Conservation (phyloP, 2,888 invertebrate genomes). For the Apamea epomidion region DNA sequence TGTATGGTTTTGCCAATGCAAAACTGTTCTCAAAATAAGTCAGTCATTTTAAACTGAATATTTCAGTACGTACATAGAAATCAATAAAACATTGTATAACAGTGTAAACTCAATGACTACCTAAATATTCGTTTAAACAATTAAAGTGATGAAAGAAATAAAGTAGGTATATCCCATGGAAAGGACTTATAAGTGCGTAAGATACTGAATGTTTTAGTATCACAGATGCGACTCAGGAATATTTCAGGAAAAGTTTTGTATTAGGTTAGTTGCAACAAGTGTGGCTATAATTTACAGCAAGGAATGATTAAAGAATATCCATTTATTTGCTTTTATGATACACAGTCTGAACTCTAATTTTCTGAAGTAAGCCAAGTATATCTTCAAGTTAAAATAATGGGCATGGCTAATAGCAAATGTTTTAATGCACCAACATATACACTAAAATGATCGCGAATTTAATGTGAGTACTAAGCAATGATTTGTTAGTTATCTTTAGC, state of each 20-base stretch:
- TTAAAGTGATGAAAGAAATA: not conserved
- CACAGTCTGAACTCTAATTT: not conserved
- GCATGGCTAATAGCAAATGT: not conserved
- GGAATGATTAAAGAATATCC: not conserved
- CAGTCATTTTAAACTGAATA: not conserved
- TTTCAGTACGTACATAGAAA: not conserved
- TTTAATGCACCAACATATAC: not conserved
- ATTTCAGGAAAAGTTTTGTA: not conserved
- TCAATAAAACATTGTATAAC: not conserved
- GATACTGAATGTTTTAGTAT: not conserved
- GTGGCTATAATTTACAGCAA: not conserved
- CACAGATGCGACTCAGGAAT: not conserved
- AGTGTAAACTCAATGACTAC: not conserved
- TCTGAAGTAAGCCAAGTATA: not conserved
- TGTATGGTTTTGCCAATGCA: not conserved
- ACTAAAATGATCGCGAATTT: not conserved
- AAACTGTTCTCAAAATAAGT: not conserved
- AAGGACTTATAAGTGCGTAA: not conserved
- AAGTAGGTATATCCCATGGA: not conserved
- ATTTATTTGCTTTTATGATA: not conserved
- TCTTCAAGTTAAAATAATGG: not conserved
- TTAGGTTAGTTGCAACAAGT: not conserved
- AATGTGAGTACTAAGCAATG: not conserved
- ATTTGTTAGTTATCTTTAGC: slow-evolving; percentile 2
- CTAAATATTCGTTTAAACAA: not conserved